A percentile compares a stretch with the other conserved stretches of the same genome.
These are phyloP conservation scores for Drosophila albomicans DNA, from an alignment of 1,140 invertebrate genomes.

Conservation along the genomic window DNA sequence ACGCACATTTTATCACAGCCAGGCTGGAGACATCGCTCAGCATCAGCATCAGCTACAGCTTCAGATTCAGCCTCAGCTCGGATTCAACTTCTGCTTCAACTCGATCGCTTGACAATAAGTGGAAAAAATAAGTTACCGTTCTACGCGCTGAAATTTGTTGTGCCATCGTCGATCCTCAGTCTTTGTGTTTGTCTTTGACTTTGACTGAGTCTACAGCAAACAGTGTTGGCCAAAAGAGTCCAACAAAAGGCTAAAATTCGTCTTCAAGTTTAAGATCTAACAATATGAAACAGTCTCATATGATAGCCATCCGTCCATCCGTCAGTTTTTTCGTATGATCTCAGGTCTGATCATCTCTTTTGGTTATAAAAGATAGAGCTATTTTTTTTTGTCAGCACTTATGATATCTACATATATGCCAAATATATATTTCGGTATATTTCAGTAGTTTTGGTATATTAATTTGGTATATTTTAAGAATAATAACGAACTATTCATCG, in stretches of 20 bases:
- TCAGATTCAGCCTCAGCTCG: constrained; percentile 54
- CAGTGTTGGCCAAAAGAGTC: constrained; percentile 23
- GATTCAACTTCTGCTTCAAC: constrained; percentile 26
- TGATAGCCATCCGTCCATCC: too few species aligned
- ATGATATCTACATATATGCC: too few species aligned
- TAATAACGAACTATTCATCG: too few species aligned
- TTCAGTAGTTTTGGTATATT: too few species aligned
- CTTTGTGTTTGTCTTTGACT: constrained; percentile 1
- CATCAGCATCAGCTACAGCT: constrained; percentile 51
- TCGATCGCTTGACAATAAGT: constrained; percentile 71
- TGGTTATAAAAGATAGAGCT: too few species aligned
- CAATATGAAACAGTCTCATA: too few species aligned
- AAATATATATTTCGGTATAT: too few species aligned
- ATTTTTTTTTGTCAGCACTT: too few species aligned
- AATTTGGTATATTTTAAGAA: too few species aligned
- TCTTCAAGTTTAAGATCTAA: accelerated
- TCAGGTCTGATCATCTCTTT: too few species aligned
- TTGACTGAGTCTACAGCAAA: not conserved
- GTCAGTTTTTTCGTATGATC: too few species aligned
- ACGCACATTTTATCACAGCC: constrained; percentile 81
- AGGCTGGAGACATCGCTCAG: constrained; percentile 59
- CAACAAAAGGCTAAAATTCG: not conserved
- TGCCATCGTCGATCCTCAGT: constrained; percentile 55
- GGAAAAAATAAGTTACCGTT: constrained; percentile 83
- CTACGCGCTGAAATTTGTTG: constrained; percentile 83